Evolutionary conservation across 2,797 vertebrate genomes (phyloP).

Genomic region (Pteronotus mesoamericanus): DNA sequence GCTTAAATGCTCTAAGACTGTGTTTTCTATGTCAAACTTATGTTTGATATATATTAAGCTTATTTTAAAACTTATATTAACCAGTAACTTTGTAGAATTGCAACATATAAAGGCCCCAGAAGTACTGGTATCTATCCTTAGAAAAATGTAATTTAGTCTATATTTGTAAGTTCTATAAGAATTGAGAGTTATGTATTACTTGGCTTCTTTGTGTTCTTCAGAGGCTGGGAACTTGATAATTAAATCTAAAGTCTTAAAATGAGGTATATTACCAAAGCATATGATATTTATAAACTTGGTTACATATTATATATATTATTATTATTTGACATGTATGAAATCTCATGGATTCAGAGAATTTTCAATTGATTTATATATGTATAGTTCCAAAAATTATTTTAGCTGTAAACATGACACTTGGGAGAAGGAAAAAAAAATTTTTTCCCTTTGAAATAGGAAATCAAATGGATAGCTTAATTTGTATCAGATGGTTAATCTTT

Average conservation of each 20-base stretch:
- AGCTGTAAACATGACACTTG: neutral
- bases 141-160: neutral
- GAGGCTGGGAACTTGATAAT: neutral
- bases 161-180: constrained; percentile 12
- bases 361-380: neutral
- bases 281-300: neutral
- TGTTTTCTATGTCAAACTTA: neutral
- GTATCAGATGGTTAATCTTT: neutral
- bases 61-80: neutral
- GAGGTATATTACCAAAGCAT: neutral
- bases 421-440: neutral
- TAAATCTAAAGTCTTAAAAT: constrained; percentile 41
- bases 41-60: neutral
- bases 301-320: constrained; percentile 26
- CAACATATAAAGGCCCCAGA: neutral
- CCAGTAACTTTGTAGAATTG: neutral
- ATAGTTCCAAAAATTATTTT: constrained; percentile 25
- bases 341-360: neutral
- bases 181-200: neutral
- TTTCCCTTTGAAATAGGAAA: constrained; percentile 4
- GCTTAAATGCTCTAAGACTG: neutral
- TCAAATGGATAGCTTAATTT: neutral
- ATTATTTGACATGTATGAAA: neutral
- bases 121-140: neutral
- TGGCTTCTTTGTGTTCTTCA: neutral